These are phyloP conservation scores for Gnathonemus longibarbis DNA, from an alignment of 2,113 vertebrate species.

Conservation along the genomic window DNA sequence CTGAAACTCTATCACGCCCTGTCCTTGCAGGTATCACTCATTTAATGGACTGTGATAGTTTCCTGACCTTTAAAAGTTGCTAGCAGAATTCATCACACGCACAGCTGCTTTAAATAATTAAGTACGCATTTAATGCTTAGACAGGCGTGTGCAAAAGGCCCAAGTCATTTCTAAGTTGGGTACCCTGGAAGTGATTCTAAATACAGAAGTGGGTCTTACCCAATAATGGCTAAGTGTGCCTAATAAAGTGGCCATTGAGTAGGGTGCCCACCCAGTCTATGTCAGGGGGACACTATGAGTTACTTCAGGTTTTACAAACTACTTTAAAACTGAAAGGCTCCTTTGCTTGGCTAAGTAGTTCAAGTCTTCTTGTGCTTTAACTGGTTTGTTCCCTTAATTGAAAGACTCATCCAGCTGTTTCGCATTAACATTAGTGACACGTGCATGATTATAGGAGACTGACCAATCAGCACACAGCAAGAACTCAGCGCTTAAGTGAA, in stretches of 20 bases:
- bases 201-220: background rate
- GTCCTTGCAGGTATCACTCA: constrained; percentile 15
- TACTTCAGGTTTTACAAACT: background rate
- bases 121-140: background rate
- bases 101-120: background rate
- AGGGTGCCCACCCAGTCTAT: background rate
- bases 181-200: background rate
- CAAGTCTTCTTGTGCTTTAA: background rate
- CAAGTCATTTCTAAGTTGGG: background rate
- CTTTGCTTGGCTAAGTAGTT: background rate
- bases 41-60: background rate
- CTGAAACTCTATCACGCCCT: constrained; percentile 15
- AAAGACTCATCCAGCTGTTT: background rate
- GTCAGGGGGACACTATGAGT: background rate
- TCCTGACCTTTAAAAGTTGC: background rate
- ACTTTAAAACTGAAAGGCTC: background rate
- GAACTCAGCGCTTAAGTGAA: no score
- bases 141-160: background rate
- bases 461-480: no score
- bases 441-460: background rate
- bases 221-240: background rate
- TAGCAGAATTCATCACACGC: background rate
- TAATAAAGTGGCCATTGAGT: background rate
- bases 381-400: background rate
- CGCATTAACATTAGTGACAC: background rate